Evolutionary conservation across 1,140 invertebrate species (phyloP).

Genomic region (Brachionus rotundiformis): DNA sequence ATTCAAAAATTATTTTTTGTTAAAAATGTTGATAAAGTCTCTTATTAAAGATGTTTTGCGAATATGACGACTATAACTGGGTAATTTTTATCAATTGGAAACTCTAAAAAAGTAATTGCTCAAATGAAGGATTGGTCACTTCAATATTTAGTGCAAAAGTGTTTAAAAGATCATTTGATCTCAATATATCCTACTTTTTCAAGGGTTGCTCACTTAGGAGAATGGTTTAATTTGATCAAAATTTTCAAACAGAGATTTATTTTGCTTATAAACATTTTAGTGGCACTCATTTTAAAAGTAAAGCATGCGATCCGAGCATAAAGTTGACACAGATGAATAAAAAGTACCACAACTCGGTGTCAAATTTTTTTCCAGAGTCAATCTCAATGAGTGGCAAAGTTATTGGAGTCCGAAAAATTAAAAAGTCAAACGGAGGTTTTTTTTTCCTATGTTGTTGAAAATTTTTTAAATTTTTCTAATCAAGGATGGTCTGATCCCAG

Average conservation of each 20-base stretch:
- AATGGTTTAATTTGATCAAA: conserved; percentile 34
- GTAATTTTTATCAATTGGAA: neutral
- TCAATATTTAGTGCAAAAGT: conserved; percentile 27
- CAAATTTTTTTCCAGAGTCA: conserved; percentile 10
- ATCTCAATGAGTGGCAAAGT: neutral
- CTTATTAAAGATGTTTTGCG: conserved; percentile 48
- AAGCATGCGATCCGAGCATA: neutral
- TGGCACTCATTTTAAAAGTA: conserved; percentile 26
- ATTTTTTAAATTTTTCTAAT: neutral
- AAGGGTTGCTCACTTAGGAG: conserved; percentile 33
- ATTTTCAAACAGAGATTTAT: too few relatives aligned
- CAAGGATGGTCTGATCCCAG: conserved; percentile 32
- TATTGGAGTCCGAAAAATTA: conserved; percentile 22
- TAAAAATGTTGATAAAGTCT: neutral
- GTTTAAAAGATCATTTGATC: neutral
- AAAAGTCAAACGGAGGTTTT: conserved; percentile 26
- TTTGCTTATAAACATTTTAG: too few relatives aligned
- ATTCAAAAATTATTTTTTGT: too few relatives aligned
- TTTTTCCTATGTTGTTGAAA: neutral
- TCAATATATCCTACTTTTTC: conserved; percentile 22
- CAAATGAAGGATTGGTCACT: conserved; percentile 2
- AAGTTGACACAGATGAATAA: conserved; percentile 3
- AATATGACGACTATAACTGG: conserved; percentile 52
- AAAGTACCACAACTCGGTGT: neutral
- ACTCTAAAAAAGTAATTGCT: neutral